Percentiles rank a stretch among this genome's conserved stretches.
Evolutionary conservation across 2,113 vertebrate species (phyloP).

Genomic region (Nycticryphes semicollaris): DNA sequence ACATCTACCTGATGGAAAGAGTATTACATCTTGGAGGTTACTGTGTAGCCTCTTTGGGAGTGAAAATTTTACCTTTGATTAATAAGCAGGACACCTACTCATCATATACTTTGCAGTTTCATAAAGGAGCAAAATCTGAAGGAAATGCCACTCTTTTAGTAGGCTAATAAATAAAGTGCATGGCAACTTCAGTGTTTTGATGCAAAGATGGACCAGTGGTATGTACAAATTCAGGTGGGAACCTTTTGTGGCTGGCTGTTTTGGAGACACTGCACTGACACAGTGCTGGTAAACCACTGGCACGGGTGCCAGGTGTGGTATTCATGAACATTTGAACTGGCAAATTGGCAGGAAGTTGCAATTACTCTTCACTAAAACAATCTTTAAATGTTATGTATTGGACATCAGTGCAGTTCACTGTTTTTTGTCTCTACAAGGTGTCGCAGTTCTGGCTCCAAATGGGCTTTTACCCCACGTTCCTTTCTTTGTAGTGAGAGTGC

Average conservation of each 20-base stretch:
- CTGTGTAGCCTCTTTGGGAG: background rate
- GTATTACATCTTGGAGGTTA: background rate
- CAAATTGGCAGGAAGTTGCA: background rate
- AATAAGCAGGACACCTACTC: background rate
- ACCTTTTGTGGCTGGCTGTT: background rate
- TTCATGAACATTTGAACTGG: background rate
- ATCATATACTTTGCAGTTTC: background rate
- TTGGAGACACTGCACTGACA: background rate
- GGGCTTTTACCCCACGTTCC: background rate
- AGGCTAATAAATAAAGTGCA: background rate
- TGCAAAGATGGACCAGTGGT: background rate
- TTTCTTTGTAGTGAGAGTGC: background rate
- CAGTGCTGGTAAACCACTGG: background rate
- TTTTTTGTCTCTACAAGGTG: background rate
- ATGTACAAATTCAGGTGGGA: background rate
- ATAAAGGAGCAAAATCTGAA: background rate
- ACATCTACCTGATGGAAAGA: background rate
- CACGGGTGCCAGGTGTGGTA: background rate
- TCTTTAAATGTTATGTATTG: background rate
- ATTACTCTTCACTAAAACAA: background rate
- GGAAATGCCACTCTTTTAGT: background rate
- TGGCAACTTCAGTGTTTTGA: background rate
- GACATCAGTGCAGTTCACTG: background rate
- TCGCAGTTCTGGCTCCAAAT: background rate
- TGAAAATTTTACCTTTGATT: background rate